phyloP scores from a whole-genome alignment of 2,113 vertebrate genomes.

The Oryzias woworae region DNA sequence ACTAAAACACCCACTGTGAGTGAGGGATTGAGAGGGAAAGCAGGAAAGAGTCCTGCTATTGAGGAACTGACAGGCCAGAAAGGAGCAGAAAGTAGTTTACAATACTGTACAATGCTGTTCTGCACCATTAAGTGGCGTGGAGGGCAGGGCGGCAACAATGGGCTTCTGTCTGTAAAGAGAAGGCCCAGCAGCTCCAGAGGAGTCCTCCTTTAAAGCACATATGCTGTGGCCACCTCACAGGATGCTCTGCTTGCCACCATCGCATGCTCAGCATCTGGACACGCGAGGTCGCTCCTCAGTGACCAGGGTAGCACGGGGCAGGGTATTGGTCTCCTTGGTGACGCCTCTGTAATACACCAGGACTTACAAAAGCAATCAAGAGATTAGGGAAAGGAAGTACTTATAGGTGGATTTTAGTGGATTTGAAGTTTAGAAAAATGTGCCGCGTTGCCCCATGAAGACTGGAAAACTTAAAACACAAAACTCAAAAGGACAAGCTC shows the following conservation, averaged over 20 bases:
- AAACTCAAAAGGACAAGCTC: background rate
- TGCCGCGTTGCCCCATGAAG: constrained; percentile 5
- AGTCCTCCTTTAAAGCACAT: constrained; percentile 77
- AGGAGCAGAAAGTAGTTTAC: constrained; percentile 77
- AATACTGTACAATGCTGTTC: constrained; percentile 84
- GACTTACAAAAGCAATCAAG: constrained; percentile 56
- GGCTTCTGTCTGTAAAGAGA: constrained; percentile 62
- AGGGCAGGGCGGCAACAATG: constrained; percentile 70
- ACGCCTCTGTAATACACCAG: constrained; percentile 45
- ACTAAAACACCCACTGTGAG: constrained; percentile 77
- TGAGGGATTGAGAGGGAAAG: constrained; percentile 65
- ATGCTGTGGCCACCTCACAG: constrained; percentile 72
- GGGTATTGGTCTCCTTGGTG: constrained; percentile 66
- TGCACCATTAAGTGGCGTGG: constrained; percentile 78
- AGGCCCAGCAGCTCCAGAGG: constrained; percentile 59
- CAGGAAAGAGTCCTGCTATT: constrained; percentile 70
- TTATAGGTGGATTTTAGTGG: constrained; percentile 60
- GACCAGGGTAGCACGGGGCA: constrained; percentile 46
- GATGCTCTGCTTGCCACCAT: constrained; percentile 57
- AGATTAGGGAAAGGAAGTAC: constrained; percentile 73
- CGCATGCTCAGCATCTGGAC: constrained; percentile 85
- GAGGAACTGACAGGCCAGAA: constrained; percentile 62
- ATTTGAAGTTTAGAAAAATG: constrained; percentile 45
- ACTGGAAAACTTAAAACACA: background rate
- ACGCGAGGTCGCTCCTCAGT: constrained; percentile 63